phyloP scores from a whole-genome alignment of 2,888 invertebrate genomes.

The Melanophora roralis region DNA sequence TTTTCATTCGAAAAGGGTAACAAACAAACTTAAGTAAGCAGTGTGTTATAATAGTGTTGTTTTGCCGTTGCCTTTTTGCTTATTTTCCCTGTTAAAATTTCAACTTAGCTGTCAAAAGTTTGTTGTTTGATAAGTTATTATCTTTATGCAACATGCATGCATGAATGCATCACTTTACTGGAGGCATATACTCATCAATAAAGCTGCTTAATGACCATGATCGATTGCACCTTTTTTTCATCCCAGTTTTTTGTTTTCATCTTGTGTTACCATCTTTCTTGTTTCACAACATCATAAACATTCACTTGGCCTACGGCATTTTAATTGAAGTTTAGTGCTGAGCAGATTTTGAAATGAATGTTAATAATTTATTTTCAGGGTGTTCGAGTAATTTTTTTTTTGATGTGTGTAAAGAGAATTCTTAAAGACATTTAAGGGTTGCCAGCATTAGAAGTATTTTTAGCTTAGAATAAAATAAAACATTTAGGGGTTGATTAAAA shows the following conservation, averaged over 20 bases:
- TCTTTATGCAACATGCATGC: constrained; percentile 66
- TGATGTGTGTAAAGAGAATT: not conserved
- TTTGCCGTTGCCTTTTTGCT: not conserved
- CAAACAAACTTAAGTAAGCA: constrained; percentile 38
- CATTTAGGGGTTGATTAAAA: no score
- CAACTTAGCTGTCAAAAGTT: constrained; percentile 73
- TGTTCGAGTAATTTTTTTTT: not conserved
- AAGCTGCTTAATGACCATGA: constrained; percentile 73
- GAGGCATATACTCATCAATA: constrained; percentile 65
- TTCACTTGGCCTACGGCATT: constrained; percentile 57
- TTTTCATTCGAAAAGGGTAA: constrained; percentile 43
- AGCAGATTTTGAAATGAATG: constrained; percentile 44
- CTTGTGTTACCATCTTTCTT: constrained; percentile 32
- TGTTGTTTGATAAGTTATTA: constrained; percentile 74
- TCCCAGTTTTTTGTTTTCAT: not conserved
- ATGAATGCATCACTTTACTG: constrained; percentile 62
- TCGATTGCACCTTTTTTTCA: constrained; percentile 73
- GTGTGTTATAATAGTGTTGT: constrained; percentile 34
- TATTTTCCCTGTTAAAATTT: constrained; percentile 46
- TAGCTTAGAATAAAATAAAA: no score
- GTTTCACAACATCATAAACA: constrained; percentile 41
- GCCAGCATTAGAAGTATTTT: no score
- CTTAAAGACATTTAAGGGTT: no score
- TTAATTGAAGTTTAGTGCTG: constrained; percentile 57
- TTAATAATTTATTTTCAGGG: constrained; percentile 40